phyloP scores from a whole-genome alignment of 2,888 invertebrate species.

The Cheilosia scutellata region DNA sequence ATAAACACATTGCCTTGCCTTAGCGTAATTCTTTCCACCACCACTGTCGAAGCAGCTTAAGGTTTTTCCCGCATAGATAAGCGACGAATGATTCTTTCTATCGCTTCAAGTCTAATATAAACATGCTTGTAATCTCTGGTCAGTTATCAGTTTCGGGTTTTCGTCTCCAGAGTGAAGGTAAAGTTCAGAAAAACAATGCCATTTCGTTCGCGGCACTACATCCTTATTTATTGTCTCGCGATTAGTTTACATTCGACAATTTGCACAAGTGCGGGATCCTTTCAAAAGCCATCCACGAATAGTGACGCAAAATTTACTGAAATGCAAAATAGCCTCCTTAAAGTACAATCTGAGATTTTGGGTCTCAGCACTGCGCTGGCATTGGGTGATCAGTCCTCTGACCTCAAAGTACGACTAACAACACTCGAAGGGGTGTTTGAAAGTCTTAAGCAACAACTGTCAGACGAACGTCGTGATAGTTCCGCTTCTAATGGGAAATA shows the following conservation, averaged over 20 bases:
- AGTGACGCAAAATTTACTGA: not conserved
- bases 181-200: not conserved
- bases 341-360: slow-evolving; percentile 11
- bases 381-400: not conserved
- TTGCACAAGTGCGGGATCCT: not conserved
- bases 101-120: too few species aligned
- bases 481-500: not conserved
- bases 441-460: not conserved
- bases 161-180: too few species aligned
- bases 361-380: not conserved
- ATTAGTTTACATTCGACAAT: not conserved
- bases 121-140: too few species aligned
- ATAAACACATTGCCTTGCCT: too few species aligned
- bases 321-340: slow-evolving; percentile 5
- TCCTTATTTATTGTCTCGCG: not conserved
- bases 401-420: not conserved
- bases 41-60: too few species aligned
- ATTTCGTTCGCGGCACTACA: not conserved
- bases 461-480: not conserved
- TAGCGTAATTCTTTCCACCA: too few species aligned
- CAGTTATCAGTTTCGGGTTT: too few species aligned
- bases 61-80: too few species aligned
- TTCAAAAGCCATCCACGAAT: slow-evolving; percentile 9
- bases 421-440: not conserved
- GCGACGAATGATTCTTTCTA: too few species aligned